Percentiles rank a stretch among this genome's conserved stretches.
These are phyloP conservation scores for Miichthys miiuy DNA, from an alignment of 2,797 vertebrate genomes.

Conservation along the genomic window DNA sequence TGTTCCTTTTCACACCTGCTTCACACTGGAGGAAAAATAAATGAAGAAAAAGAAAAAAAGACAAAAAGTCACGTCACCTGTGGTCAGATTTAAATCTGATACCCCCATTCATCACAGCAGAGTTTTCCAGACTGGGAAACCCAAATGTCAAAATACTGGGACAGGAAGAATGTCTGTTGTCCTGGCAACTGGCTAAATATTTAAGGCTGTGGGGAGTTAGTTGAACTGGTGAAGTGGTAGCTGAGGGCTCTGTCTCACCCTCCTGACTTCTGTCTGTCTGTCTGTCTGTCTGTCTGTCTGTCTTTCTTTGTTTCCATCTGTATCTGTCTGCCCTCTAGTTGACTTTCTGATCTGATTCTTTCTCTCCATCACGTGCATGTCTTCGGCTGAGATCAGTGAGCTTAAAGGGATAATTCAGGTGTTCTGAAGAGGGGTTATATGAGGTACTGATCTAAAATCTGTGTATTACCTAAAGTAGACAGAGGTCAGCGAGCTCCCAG, in stretches of 20 bases:
- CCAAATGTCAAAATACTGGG: slow-evolving; percentile 47
- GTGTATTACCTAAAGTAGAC: no score
- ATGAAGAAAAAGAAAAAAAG: neutral
- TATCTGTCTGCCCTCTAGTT: no score
- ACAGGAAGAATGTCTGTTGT: slow-evolving; percentile 57
- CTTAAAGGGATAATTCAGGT: neutral
- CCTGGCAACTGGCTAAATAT: slow-evolving; percentile 88
- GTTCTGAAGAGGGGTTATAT: no score
- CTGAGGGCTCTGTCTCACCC: slow-evolving; percentile 22
- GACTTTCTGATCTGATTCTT: no score
- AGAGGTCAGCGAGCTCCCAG: no score
- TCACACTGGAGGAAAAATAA: neutral
- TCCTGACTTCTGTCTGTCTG: slow-evolving; percentile 39
- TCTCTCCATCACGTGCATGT: no score
- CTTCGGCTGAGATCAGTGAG: neutral
- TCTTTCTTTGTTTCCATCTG: neutral
- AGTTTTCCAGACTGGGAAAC: slow-evolving; percentile 62
- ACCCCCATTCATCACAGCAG: slow-evolving; percentile 35
- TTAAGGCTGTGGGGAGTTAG: slow-evolving; percentile 85
- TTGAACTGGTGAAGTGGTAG: slow-evolving; percentile 45
- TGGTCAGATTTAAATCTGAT: slow-evolving; percentile 46
- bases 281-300: slow-evolving; percentile 2
- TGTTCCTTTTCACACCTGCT: slow-evolving; percentile 41
- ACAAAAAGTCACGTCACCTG: slow-evolving; percentile 10
- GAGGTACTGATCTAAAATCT: no score